phyloP scores from a whole-genome alignment of 2,888 invertebrate species.

The Julus scanicus region DNA sequence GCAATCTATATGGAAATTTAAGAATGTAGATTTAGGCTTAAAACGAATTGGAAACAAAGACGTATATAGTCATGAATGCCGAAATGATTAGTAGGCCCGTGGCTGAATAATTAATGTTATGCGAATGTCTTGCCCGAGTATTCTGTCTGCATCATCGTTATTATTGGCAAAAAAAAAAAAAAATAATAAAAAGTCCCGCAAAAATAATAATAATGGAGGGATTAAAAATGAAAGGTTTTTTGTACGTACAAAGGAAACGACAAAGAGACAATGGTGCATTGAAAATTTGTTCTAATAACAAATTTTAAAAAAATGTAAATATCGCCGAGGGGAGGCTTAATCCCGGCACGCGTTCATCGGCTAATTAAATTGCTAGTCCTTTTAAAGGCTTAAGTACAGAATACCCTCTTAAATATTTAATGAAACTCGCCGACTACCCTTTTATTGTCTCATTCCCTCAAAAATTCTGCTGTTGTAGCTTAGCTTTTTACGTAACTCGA shows the following conservation, averaged over 20 bases:
- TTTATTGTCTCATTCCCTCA: not conserved
- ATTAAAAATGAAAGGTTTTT: slow-evolving; percentile 39
- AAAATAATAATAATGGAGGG: slow-evolving; percentile 36
- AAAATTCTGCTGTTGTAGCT: not conserved
- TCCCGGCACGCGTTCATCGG: slow-evolving; percentile 16
- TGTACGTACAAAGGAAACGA: slow-evolving; percentile 8
- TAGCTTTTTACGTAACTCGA: not conserved
- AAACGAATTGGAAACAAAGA: not conserved
- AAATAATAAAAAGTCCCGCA: not conserved
- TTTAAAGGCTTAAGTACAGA: slow-evolving; percentile 30
- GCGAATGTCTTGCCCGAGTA: not conserved
- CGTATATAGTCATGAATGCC: not conserved
- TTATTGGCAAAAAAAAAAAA: not conserved
- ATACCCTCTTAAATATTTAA: slow-evolving; percentile 38
- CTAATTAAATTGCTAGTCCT: slow-evolving; percentile 23
- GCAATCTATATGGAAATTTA: slow-evolving; percentile 39
- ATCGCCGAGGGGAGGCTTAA: slow-evolving; percentile 35
- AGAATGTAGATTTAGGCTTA: slow-evolving; percentile 36
- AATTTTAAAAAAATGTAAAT: slow-evolving; percentile 31
- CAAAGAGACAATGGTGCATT: slow-evolving; percentile 34
- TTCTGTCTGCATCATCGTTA: slow-evolving; percentile 16
- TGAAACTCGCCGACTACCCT: slow-evolving; percentile 7
- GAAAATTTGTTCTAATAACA: slow-evolving; percentile 26
- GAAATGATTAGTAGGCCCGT: slow-evolving; percentile 12
- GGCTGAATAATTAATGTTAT: slow-evolving; percentile 18